Percentiles rank a stretch among this genome's conserved stretches.
Evolutionary conservation across 2,888 invertebrate genomes (phyloP).

Genomic region (Drosophila fulvimacula): DNA sequence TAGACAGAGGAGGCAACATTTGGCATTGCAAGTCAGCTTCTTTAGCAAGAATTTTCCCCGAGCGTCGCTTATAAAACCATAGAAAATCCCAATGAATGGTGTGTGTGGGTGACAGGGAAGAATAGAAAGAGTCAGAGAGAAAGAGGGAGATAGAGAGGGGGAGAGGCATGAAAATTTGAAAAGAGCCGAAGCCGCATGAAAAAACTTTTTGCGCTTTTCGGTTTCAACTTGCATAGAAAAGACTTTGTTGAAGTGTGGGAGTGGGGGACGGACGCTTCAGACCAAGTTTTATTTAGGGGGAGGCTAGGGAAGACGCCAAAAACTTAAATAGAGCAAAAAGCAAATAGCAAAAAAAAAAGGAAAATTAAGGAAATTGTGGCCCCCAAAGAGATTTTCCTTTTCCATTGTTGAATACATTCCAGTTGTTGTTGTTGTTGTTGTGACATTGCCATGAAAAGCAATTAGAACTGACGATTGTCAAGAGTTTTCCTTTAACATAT

Average conservation of each 20-base stretch:
- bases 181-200: conserved; percentile 65
- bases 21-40: conserved; percentile 55
- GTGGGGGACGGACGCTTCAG: background rate
- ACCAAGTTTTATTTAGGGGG: conserved; percentile 18
- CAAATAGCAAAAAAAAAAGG: conserved; percentile 18
- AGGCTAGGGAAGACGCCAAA: conserved; percentile 11
- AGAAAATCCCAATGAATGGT: conserved; percentile 60
- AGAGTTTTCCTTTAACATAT: conserved; percentile 9
- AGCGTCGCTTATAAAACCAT: conserved; percentile 53
- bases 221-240: conserved; percentile 44
- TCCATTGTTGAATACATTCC: conserved; percentile 32
- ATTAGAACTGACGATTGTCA: conserved; percentile 51
- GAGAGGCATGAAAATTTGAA: conserved; percentile 50
- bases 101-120: background rate
- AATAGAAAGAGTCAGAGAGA: background rate
- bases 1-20: background rate
- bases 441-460: conserved; percentile 65
- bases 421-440: conserved; percentile 33
- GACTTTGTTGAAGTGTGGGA: conserved; percentile 5
- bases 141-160: background rate
- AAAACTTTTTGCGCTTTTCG: conserved; percentile 64
- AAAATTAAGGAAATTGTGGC: conserved; percentile 33
- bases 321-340: conserved; percentile 61
- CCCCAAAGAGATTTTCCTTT: conserved; percentile 39
- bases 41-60: conserved; percentile 46